phyloP scores from a whole-genome alignment of 2,797 vertebrate species.

The Rhodeus uyekii region DNA sequence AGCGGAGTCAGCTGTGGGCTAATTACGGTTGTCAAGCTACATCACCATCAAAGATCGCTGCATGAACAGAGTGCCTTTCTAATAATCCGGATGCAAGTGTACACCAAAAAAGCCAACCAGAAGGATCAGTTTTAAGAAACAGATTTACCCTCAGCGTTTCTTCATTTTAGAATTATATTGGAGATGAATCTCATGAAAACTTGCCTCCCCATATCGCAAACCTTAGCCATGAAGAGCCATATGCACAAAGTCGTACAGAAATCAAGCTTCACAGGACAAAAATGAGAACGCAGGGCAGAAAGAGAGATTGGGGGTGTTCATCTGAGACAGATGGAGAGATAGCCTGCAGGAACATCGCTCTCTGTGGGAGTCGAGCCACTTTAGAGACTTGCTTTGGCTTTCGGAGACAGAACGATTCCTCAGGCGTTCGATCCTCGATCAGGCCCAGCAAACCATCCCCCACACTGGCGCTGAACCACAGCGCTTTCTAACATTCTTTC shows the following conservation, averaged over 20 bases:
- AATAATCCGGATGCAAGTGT: not conserved
- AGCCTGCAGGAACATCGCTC: slow-evolving; percentile 68
- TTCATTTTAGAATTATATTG: not conserved
- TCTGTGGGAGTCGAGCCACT: slow-evolving; percentile 63
- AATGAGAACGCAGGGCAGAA: slow-evolving; percentile 41
- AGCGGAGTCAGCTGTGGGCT: slow-evolving; percentile 10
- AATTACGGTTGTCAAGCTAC: slow-evolving; percentile 4
- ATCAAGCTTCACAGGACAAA: slow-evolving; percentile 61
- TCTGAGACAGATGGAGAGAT: slow-evolving; percentile 74
- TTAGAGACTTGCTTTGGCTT: slow-evolving; percentile 29
- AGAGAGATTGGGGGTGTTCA: slow-evolving; percentile 47
- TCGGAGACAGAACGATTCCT: slow-evolving; percentile 40
- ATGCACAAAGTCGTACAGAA: slow-evolving; percentile 72
- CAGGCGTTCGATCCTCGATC: slow-evolving; percentile 23
- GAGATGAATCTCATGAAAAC: slow-evolving; percentile 33
- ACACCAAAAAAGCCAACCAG: not conserved
- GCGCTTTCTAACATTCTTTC: not conserved
- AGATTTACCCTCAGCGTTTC: not conserved
- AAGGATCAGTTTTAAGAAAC: not conserved
- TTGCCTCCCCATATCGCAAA: slow-evolving; percentile 59
- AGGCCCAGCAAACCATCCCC: slow-evolving; percentile 5
- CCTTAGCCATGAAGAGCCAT: slow-evolving; percentile 65
- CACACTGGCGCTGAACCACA: slow-evolving; percentile 20
- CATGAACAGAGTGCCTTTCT: slow-evolving; percentile 44
- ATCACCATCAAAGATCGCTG: slow-evolving; percentile 15